Conservation (phyloP, 2,888 invertebrate species). For the Heliconius sara region DNA sequence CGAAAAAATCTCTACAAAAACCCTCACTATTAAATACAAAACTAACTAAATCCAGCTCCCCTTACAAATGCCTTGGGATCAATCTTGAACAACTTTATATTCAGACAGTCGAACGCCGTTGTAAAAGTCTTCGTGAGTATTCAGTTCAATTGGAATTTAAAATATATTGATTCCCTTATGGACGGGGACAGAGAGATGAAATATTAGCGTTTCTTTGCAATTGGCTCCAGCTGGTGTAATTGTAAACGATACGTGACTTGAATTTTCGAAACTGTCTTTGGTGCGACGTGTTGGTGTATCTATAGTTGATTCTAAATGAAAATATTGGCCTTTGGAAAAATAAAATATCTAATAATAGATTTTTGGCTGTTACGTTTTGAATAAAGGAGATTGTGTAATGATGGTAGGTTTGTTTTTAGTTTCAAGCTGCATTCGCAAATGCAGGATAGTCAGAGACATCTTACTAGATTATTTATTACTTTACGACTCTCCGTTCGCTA, state of each 20-base stretch:
- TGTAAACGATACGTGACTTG: slow-evolving; percentile 72
- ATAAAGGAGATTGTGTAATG: no score
- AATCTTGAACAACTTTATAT: slow-evolving; percentile 65
- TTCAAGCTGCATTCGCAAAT: no score
- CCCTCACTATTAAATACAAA: slow-evolving; percentile 8
- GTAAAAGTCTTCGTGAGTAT: slow-evolving; percentile 70
- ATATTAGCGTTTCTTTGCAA: slow-evolving; percentile 76
- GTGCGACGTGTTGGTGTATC: slow-evolving; percentile 1
- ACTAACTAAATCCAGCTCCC: slow-evolving; percentile 19
- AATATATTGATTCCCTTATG: slow-evolving; percentile 78
- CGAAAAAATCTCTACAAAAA: neutral
- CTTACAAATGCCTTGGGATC: slow-evolving; percentile 46
- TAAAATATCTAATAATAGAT: neutral
- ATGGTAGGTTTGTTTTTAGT: no score
- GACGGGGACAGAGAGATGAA: slow-evolving; percentile 63
- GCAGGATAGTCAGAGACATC: no score
- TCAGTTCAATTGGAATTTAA: slow-evolving; percentile 78
- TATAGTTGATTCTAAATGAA: neutral
- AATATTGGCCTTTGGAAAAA: neutral
- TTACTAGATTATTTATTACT: no score
- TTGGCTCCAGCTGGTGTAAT: slow-evolving; percentile 79
- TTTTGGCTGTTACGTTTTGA: neutral
- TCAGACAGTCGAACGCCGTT: slow-evolving; percentile 71
- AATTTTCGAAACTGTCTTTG: slow-evolving; percentile 22
- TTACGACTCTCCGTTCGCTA: no score